phyloP scores from a whole-genome alignment of 2,113 vertebrate species.

The Asarcornis scutulata region DNA sequence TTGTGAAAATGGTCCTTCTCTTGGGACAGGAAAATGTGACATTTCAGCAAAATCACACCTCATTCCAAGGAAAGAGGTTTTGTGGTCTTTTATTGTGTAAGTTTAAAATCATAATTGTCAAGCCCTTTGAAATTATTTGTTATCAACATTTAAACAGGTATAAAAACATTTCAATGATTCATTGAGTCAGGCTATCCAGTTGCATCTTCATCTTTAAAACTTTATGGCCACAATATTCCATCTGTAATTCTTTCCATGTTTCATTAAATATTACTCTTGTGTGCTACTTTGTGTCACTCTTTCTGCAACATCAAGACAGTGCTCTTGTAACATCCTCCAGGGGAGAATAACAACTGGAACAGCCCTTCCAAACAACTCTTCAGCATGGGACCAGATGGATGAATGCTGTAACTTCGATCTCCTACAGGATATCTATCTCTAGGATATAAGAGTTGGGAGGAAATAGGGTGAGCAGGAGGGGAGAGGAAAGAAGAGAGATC shows the following conservation, averaged over 20 bases:
- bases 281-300: neutral
- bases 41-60: conserved; percentile 10
- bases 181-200: neutral
- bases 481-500: neutral
- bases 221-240: neutral
- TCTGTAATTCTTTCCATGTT: conserved; percentile 1
- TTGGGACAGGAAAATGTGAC: neutral
- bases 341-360: neutral
- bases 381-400: neutral
- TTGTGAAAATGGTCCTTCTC: neutral
- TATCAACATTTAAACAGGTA: conserved; percentile 48
- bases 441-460: neutral
- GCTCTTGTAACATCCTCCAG: neutral
- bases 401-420: neutral
- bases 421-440: neutral
- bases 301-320: neutral
- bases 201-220: conserved; percentile 29
- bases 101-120: neutral
- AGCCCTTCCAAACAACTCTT: neutral
- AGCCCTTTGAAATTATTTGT: conserved; percentile 16
- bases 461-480: neutral
- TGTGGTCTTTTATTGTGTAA: neutral
- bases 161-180: conserved; percentile 16
- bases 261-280: neutral
- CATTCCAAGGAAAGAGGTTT: neutral